These are phyloP conservation scores for Antheraea pernyi DNA, from an alignment of 1,140 invertebrate genomes.

Conservation along the genomic window DNA sequence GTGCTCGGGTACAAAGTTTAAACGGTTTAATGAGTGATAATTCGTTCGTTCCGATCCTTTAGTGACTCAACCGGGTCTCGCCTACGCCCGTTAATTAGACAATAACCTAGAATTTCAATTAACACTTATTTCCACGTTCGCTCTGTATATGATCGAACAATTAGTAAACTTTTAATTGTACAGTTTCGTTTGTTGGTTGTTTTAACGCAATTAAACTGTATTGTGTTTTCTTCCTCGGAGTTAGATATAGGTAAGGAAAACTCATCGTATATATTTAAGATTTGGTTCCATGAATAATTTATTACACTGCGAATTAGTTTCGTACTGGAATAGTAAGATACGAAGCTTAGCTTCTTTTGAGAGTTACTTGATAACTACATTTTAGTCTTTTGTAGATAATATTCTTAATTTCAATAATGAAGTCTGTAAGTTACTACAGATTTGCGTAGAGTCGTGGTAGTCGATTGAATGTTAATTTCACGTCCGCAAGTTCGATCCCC, in stretches of 20 bases:
- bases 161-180: slow-evolving; percentile 9
- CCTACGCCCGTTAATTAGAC: slow-evolving; percentile 64
- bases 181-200: neutral
- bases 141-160: slow-evolving; percentile 10
- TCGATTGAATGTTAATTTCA: too few relatives aligned
- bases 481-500: too few relatives aligned
- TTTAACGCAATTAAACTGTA: neutral
- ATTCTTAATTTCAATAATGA: too few relatives aligned
- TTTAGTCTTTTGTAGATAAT: too few relatives aligned
- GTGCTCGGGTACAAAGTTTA: slow-evolving; percentile 17
- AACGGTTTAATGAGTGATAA: slow-evolving; percentile 41
- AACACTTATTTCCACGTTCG: slow-evolving; percentile 35
- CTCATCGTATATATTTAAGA: neutral
- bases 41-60: slow-evolving; percentile 42
- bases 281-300: too few relatives aligned
- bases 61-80: slow-evolving; percentile 57
- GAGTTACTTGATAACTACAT: too few relatives aligned
- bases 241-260: neutral
- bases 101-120: slow-evolving; percentile 63
- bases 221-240: neutral
- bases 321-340: too few relatives aligned
- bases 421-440: too few relatives aligned
- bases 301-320: too few relatives aligned
- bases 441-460: too few relatives aligned
- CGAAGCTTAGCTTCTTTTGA: too few relatives aligned